Evolutionary conservation across 2,113 vertebrate species (phyloP).

Genomic region (Ictalurus furcatus): DNA sequence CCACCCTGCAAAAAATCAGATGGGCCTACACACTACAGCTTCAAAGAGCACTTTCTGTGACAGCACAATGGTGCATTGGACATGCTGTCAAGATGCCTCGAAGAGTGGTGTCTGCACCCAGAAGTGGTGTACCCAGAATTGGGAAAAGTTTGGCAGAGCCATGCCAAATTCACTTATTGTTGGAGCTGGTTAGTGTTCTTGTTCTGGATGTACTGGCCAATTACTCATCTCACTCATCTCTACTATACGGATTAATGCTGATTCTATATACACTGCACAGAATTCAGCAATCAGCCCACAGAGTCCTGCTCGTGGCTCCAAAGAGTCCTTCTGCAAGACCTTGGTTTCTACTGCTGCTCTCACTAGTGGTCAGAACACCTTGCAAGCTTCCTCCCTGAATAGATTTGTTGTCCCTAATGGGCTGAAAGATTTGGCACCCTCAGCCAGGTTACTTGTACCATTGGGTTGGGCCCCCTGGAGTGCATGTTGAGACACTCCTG

Average conservation of each 20-base stretch:
- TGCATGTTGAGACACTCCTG: not conserved
- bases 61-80: not conserved
- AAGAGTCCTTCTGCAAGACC: not conserved
- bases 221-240: not conserved
- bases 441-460: not conserved
- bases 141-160: not conserved
- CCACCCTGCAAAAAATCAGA: not conserved
- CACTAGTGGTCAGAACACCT: not conserved
- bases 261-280: not conserved
- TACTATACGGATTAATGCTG: not conserved
- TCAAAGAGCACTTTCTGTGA: not conserved
- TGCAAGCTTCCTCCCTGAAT: not conserved
- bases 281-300: not conserved
- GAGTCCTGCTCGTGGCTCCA: not conserved
- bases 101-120: not conserved
- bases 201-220: not conserved
- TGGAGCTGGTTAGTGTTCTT: not conserved
- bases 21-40: not conserved
- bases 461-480: not conserved
- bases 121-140: not conserved
- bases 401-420: not conserved
- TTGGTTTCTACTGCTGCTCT: not conserved
- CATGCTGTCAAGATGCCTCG: not conserved
- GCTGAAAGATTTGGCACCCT: not conserved
- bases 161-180: not conserved